Percentiles rank a stretch among this genome's conserved stretches.
phyloP scores from a whole-genome alignment of 2,888 invertebrate species.

The Tetanocera ferruginea region DNA sequence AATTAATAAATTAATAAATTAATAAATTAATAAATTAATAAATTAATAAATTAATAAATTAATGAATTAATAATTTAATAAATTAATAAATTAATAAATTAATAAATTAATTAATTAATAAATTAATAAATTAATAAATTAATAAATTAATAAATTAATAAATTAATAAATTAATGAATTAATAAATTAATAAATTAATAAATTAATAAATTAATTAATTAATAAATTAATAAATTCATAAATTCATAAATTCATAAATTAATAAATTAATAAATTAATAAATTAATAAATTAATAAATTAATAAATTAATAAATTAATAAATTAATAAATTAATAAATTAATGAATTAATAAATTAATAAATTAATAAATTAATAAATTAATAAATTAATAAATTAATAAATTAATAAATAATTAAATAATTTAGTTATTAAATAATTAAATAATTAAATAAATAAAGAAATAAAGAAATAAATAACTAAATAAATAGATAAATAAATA shows the following conservation, averaged over 20 bases:
- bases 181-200: background rate
- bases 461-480: background rate
- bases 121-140: background rate
- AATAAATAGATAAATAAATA: background rate
- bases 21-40: background rate
- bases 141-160: background rate
- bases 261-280: background rate
- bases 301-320: background rate
- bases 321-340: background rate
- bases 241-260: background rate
- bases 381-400: background rate
- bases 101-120: background rate
- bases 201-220: background rate
- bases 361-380: background rate
- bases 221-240: background rate
- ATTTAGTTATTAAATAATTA: background rate
- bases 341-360: background rate
- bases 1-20: background rate
- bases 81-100: background rate
- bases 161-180: background rate
- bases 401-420: background rate
- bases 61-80: background rate
- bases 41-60: background rate
- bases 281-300: background rate
- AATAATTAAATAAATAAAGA: background rate